Base-by-base conservation (phyloP, 2,113 vertebrate species). In the Oxyura jamaicensis region DNA sequence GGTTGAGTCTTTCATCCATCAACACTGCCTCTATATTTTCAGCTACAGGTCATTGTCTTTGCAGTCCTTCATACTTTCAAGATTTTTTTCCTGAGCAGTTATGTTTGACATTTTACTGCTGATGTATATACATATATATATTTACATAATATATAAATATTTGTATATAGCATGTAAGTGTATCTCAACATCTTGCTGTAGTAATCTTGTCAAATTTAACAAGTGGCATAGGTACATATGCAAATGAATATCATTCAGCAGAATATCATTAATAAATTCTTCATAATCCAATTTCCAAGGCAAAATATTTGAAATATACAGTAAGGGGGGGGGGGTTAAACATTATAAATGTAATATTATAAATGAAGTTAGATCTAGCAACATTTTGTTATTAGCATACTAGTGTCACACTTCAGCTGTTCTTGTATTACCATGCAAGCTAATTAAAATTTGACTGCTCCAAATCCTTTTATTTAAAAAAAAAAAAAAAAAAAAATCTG, bases 271-370 rank as follows among this genome's bases (percentile, higher is more conserved):
- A 6, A 75, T 28, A 21, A 69, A 80, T 13, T 76, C 12, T 5
- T 69, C 83, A 25, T 14, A 86, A 65, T 22, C 14, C 3, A 35
- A 2, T 58, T 84, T 74, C 6, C 15, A 69, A 81, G 4, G 60
- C 21, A 62, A 52, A 58, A 20, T 52, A 39, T 48, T 58, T 60
- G 4, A 39, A 77, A 81, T 35, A 3, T 21, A 28, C 6, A 21
- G 5, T 21, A 71, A 59, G 39, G 35, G 25, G 25, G 8, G 10
- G n/a, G n/a, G n/a, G n/a, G n/a, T n/a, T n/a, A n/a, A 59, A 33
- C 50, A 20, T 53, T 3, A 62, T n/a, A 48, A 0, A 29, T 22
- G 3, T 35, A 55, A 55, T 11, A 0, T 1, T 39, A 48, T 11
- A 83, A 93, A 69, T 31, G 2, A 55, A 55, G 21, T 3, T 44